Conservation (phyloP, 2,888 invertebrate species). For the Agrenia bidenticulata region DNA sequence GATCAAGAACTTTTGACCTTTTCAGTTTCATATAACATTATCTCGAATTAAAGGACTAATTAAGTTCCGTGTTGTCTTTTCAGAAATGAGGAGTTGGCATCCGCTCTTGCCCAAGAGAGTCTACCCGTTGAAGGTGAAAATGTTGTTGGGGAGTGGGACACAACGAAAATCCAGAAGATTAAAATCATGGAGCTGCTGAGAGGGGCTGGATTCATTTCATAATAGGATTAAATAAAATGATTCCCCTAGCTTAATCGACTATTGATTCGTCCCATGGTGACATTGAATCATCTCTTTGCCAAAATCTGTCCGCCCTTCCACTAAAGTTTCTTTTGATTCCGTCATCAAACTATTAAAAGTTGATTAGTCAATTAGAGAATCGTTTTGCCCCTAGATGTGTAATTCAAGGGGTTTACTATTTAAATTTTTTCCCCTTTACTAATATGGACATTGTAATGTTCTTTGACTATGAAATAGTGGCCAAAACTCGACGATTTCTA, state of each 20-base stretch:
- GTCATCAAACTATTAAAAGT: not conserved
- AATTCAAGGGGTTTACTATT: too few species aligned
- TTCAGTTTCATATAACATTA: too few species aligned
- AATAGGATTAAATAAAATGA: constrained; percentile 3
- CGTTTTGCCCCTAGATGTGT: too few species aligned
- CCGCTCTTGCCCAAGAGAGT: constrained; percentile 47
- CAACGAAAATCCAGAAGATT: constrained; percentile 49
- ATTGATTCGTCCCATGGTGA: not conserved
- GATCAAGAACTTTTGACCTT: too few species aligned
- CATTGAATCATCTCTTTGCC: not conserved
- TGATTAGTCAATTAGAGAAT: too few species aligned
- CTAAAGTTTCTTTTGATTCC: not conserved
- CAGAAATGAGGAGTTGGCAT: constrained; percentile 42
- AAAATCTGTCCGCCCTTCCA: not conserved
- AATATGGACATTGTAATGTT: too few species aligned
- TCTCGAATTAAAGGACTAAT: too few species aligned
- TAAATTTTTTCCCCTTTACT: too few species aligned
- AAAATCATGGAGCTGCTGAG: constrained; percentile 46
- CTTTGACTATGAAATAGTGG: too few species aligned
- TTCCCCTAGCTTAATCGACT: not conserved
- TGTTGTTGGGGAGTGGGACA: constrained; percentile 49
- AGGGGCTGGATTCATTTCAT: constrained; percentile 50
- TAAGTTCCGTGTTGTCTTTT: constrained; percentile 6
- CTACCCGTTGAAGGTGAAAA: constrained; percentile 49
- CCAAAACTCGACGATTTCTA: too few species aligned